Conservation (phyloP, 2,113 vertebrate species). For the Eleginops maclovinus region DNA sequence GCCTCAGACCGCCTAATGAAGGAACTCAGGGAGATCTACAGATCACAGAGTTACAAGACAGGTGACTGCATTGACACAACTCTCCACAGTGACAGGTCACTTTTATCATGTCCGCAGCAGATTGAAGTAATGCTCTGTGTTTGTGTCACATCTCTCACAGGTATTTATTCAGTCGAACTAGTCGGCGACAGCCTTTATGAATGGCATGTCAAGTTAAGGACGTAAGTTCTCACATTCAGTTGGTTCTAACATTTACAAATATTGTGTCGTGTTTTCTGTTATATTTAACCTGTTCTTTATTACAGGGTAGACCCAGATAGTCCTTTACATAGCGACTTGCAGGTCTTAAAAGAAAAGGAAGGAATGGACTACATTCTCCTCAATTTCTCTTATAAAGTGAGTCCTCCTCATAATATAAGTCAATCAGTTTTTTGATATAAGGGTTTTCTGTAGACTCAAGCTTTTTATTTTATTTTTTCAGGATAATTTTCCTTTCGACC, state of each 20-base stretch:
- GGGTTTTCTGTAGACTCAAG: background rate
- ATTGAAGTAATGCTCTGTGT: slow-evolving; percentile 4
- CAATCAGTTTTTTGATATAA: background rate
- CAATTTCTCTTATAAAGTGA: slow-evolving; percentile 99
- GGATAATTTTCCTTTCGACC: slow-evolving; percentile 99
- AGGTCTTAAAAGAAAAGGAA: slow-evolving; percentile 99
- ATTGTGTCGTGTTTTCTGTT: background rate
- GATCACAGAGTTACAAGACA: slow-evolving; percentile 99
- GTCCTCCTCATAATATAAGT: slow-evolving; percentile 46
- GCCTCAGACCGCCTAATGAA: slow-evolving; percentile 99
- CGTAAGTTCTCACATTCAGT: slow-evolving; percentile 86
- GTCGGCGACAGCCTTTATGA: slow-evolving; percentile 98
- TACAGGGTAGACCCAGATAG: slow-evolving; percentile 97
- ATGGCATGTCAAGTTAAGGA: slow-evolving; percentile 97
- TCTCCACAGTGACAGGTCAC: too few relatives aligned
- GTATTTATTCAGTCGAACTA: slow-evolving; percentile 99
- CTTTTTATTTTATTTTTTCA: slow-evolving; percentile 68
- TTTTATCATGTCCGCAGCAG: background rate
- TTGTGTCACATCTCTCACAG: slow-evolving; percentile 76
- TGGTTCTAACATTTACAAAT: background rate
- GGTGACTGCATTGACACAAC: slow-evolving; percentile 74
- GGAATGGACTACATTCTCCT: slow-evolving; percentile 98
- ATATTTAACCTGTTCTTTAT: slow-evolving; percentile 15
- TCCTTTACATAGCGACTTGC: slow-evolving; percentile 97
- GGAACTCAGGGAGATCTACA: slow-evolving; percentile 99